These are phyloP conservation scores for Coremacera marginata DNA, from an alignment of 2,888 invertebrate species.

Conservation along the genomic window DNA sequence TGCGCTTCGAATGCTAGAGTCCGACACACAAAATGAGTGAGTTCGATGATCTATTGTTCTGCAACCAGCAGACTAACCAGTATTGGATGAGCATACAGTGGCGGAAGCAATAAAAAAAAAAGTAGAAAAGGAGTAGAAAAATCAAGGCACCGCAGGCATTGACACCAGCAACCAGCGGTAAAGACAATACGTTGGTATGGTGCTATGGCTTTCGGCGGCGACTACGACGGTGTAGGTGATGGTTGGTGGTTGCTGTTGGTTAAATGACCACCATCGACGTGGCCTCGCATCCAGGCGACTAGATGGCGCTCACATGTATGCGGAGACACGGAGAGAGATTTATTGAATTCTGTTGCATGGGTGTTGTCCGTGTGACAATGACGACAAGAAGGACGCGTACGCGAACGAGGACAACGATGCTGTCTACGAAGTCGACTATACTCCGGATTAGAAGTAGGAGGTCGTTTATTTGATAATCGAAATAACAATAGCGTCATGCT, in stretches of 20 bases:
- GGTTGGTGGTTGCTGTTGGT: constrained; percentile 8
- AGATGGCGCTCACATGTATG: constrained; percentile 15
- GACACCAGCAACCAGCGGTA: constrained; percentile 18
- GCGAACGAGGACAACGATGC: background rate
- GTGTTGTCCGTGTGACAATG: constrained; percentile 1
- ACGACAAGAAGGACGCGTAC: background rate
- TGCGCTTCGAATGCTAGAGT: background rate
- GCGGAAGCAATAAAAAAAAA: background rate
- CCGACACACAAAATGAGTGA: background rate
- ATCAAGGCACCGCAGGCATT: constrained; percentile 23
- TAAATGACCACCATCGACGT: background rate
- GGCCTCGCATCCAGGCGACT: constrained; percentile 18
- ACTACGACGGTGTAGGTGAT: background rate
- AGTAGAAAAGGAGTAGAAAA: background rate
- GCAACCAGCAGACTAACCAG: background rate
- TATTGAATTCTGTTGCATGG: constrained; percentile 20
- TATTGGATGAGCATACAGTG: background rate
- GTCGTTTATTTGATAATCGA: constrained; percentile 44
- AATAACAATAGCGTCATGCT: constrained; percentile 32
- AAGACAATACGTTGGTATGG: constrained; percentile 22
- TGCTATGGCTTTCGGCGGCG: background rate
- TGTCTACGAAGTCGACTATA: background rate
- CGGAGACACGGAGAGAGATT: constrained; percentile 18
- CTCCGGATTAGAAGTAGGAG: constrained; percentile 25
- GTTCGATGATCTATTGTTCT: constrained; percentile 34